Evolutionary conservation across 2,797 vertebrate genomes (phyloP), one percentile per base, ranked within the genome.

Genomic region (Aphelocoma californica): DNA sequence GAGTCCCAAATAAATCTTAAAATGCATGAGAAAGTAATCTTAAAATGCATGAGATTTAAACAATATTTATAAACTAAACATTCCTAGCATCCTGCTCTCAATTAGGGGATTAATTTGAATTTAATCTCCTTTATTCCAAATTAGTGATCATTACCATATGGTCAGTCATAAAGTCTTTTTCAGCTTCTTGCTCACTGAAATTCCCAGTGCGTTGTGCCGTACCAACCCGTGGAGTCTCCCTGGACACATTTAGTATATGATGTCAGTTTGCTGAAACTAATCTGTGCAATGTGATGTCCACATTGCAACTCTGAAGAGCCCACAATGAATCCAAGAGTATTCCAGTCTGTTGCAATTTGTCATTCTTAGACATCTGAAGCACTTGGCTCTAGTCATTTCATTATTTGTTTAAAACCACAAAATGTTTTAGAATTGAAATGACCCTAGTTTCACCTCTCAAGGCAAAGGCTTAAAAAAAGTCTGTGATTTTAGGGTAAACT

Each of bases 381-480:
- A 61, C 54, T 74, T 53, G 25, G 69, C 80, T 90, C 57, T 57
- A 32, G 9, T 78, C 8, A 16, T 72, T 79, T 61, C 12, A 31
- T 79, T 66, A 47, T 54, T 81, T 84, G 42, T 84, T 95, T 58
- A 62, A 91, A 89, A 89, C 62, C 74, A 94, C 73, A 86, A 75
- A 34, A 53, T 12, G 25, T 69, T 91, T 83, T 81, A 81, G 69
- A 75, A 45, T 53, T 40, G 29, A 64, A 94, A 38, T 60, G 40
- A 54, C 18, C 51, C 40, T 45, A 8, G 34, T 78, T 92, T 81
- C 45, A 57, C 34, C 45, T 64, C 53, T 86, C 48, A 61, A 77
- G 36, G 40, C 67, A 45, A 71, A 90, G 5, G 42, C 61, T 81
- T 71, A 40, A 53, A 65, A 65, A 83, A 29, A 58, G 26, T 34